Evolutionary conservation across 1,140 invertebrate genomes (phyloP).

Genomic region (Cydia amplana): DNA sequence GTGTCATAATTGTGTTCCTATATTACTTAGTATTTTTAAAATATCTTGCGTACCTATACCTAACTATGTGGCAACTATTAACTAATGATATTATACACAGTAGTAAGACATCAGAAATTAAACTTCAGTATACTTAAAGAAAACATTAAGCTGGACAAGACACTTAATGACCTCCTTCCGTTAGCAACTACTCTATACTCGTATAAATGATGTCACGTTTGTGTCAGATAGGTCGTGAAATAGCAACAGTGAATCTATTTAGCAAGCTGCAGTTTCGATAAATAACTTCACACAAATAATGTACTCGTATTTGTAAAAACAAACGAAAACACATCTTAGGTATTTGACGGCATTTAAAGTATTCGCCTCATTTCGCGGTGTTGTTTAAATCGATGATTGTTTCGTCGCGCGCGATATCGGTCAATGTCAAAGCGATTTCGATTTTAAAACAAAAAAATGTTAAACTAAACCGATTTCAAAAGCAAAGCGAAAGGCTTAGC

Average conservation of each 20-base stretch:
- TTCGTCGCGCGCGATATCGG: constrained; percentile 28
- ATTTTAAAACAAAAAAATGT: constrained; percentile 27
- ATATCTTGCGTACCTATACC: no score
- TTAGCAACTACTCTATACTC: no score
- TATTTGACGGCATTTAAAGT: constrained; percentile 24
- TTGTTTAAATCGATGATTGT: constrained; percentile 26
- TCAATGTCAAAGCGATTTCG: constrained; percentile 33
- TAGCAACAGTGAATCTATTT: background rate
- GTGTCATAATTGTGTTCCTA: no score
- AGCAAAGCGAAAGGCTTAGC: constrained; percentile 2
- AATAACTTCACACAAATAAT: background rate
- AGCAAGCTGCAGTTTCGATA: background rate
- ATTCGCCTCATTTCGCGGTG: constrained; percentile 27
- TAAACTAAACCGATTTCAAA: background rate
- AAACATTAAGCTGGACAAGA: no score
- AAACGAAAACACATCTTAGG: background rate
- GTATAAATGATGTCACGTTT: no score
- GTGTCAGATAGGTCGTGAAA: no score
- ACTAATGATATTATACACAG: no score
- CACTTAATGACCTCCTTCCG: no score
- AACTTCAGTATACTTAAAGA: no score
- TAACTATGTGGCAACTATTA: no score
- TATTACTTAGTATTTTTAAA: no score
- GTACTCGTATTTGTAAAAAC: background rate
- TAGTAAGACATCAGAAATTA: no score